Evolutionary conservation across 2,113 vertebrate genomes (phyloP).

Genomic region (Genyomyrus donnyi): DNA sequence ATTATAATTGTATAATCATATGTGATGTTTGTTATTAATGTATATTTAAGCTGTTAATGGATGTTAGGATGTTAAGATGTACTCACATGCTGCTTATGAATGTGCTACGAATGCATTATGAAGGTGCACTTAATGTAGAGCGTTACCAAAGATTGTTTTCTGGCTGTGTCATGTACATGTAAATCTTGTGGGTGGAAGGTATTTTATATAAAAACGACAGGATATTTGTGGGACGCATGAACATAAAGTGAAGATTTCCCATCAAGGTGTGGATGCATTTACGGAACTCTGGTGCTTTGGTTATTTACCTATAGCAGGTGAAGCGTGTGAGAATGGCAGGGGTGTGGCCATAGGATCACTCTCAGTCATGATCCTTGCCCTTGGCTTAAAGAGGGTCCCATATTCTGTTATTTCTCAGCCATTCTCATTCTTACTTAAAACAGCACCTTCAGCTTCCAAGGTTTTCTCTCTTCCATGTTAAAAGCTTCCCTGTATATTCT

Average conservation of each 20-base stretch:
- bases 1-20: too few relatives aligned
- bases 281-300: neutral
- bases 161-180: neutral
- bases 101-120: neutral
- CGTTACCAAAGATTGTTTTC: neutral
- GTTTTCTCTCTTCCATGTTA: neutral
- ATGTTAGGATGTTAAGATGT: too few relatives aligned
- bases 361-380: neutral
- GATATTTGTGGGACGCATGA: neutral
- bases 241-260: neutral
- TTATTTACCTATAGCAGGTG: neutral
- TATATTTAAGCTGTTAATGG: too few relatives aligned
- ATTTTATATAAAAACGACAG: neutral
- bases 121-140: neutral
- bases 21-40: too few relatives aligned
- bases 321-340: neutral
- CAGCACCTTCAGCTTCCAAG: neutral
- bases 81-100: neutral
- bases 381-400: neutral
- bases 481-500: neutral
- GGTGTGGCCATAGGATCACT: neutral
- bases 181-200: neutral
- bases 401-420: neutral
- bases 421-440: neutral
- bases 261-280: neutral